Conservation (phyloP, 2,888 invertebrate genomes). For the Drosophila anomalata region DNA sequence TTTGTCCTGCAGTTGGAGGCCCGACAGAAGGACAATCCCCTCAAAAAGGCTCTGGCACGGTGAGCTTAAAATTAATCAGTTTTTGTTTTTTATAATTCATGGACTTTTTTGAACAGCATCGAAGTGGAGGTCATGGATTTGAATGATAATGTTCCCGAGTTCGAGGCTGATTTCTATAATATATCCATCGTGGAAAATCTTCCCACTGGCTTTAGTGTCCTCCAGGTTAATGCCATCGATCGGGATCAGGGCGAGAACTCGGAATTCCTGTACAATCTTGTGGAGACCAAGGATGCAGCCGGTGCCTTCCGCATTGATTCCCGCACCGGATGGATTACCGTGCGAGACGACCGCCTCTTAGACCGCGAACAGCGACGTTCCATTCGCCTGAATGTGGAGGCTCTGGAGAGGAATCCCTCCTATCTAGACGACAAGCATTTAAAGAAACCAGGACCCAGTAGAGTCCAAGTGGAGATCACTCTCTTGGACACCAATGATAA, state of each 20-base stretch:
- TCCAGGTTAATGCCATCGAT: constrained; percentile 89
- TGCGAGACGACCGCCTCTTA: constrained; percentile 89
- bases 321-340: constrained; percentile 93
- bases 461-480: constrained; percentile 91
- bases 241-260: constrained; percentile 94
- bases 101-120: constrained; percentile 56
- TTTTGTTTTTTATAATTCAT: background rate
- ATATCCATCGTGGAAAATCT: constrained; percentile 96
- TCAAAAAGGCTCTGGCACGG: constrained; percentile 89
- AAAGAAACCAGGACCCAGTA: constrained; percentile 82
- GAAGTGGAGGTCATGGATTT: constrained; percentile 79
- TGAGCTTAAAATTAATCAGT: constrained; percentile 32
- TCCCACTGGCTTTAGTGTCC: constrained; percentile 88
- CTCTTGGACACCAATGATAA: constrained; percentile 96
- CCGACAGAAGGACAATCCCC: constrained; percentile 90
- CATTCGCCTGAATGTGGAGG: constrained; percentile 90
- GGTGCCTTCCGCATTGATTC: constrained; percentile 93
- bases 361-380: constrained; percentile 91
- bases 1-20: constrained; percentile 92
- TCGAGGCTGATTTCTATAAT: constrained; percentile 95
- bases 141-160: constrained; percentile 94
- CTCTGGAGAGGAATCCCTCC: constrained; percentile 90
- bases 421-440: constrained; percentile 82
- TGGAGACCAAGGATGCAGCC: constrained; percentile 86
- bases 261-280: constrained; percentile 91